Evolutionary conservation across 2,888 invertebrate genomes (phyloP).

Genomic region (Macrosiphum euphorbiae): DNA sequence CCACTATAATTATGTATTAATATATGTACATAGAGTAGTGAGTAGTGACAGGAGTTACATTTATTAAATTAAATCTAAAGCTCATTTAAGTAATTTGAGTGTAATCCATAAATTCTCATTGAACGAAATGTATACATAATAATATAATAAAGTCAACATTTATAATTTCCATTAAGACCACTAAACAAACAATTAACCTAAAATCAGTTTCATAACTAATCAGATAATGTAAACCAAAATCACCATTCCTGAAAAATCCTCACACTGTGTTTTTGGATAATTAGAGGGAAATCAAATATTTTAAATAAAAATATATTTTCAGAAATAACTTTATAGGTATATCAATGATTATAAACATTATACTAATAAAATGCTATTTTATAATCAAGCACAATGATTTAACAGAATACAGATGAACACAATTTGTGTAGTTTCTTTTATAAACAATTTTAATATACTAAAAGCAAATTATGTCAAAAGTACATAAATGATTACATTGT

Average conservation of each 20-base stretch:
- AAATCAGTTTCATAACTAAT: neutral
- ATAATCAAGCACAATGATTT: neutral
- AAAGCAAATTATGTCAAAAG: constrained; percentile 3
- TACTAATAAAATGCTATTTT: neutral
- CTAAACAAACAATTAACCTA: neutral
- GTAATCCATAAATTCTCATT: neutral
- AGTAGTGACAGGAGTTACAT: neutral
- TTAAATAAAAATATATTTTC: neutral
- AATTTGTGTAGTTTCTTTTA: neutral
- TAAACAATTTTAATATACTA: constrained; percentile 47
- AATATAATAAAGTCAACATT: neutral
- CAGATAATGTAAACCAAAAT: neutral
- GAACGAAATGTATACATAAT: neutral
- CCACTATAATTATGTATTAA: neutral
- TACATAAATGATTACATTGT: constrained; percentile 3
- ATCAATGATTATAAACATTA: neutral
- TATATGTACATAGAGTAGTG: neutral
- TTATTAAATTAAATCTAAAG: neutral
- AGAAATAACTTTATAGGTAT: neutral
- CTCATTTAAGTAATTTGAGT: neutral
- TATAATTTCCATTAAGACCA: neutral
- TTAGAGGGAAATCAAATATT: neutral
- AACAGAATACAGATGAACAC: neutral
- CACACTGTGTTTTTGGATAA: neutral
- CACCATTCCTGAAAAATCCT: neutral